A percentile compares a stretch with the other conserved stretches of the same genome.
These are phyloP conservation scores for Suricata suricatta DNA, from an alignment of 2,113 vertebrate species.

Conservation along the genomic window DNA sequence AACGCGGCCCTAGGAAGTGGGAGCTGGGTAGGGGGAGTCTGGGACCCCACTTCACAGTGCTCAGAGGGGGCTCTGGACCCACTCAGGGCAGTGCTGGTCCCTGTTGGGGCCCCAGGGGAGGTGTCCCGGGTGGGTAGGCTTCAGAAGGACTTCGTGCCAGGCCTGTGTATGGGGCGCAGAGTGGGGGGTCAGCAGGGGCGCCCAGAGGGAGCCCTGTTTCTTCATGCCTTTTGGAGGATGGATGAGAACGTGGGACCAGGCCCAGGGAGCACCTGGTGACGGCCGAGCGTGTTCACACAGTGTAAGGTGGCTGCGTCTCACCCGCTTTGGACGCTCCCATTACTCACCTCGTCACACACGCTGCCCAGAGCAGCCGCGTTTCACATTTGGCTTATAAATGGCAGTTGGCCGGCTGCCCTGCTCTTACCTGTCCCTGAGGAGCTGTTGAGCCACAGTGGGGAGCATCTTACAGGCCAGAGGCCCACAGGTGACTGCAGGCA, in stretches of 20 bases:
- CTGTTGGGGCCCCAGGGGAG: neutral
- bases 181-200: neutral
- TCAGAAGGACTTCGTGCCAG: neutral
- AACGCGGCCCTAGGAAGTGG: accelerated
- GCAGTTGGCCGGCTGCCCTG: neutral
- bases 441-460: neutral
- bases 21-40: neutral
- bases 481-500: neutral
- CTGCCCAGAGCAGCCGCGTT: neutral
- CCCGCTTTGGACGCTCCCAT: accelerated
- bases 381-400: neutral
- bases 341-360: neutral
- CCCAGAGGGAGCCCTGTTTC: accelerated
- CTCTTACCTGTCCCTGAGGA: neutral
- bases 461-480: neutral
- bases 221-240: neutral
- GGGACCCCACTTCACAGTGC: accelerated
- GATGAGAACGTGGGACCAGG: accelerated
- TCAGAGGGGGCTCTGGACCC: neutral
- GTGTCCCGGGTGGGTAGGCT: too few species aligned
- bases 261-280: neutral
- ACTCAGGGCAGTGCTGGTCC: neutral
- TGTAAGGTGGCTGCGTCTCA: accelerated
- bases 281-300: accelerated
- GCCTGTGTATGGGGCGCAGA: neutral